These are phyloP conservation scores for Triops longicaudatus DNA, from an alignment of 1,140 invertebrate species.

Conservation along the genomic window DNA sequence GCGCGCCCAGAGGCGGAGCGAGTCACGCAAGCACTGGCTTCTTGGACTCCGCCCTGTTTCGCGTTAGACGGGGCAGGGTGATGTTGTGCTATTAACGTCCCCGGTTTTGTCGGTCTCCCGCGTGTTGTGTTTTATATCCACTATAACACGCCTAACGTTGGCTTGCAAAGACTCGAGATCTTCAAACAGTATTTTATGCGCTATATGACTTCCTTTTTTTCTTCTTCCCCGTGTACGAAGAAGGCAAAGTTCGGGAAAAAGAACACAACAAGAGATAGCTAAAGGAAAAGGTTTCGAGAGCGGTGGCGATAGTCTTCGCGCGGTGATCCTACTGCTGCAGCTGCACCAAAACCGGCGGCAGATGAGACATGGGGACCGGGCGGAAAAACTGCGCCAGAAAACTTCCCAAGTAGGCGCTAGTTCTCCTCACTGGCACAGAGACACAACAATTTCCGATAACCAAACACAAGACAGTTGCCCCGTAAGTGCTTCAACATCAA, in stretches of 20 bases:
- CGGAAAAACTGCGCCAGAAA: neutral
- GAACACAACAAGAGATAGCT: neutral
- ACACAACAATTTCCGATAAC: neutral
- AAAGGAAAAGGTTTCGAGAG: neutral
- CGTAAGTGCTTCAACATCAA: neutral
- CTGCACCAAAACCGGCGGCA: neutral
- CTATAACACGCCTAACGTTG: neutral
- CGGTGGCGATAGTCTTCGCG: neutral
- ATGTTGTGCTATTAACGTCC: conserved; percentile 3
- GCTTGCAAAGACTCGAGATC: neutral
- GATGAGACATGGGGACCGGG: neutral
- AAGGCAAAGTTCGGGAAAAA: neutral
- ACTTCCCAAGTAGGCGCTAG: neutral
- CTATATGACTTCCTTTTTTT: neutral
- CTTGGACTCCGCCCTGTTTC: neutral
- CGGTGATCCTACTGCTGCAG: neutral
- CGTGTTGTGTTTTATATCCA: conserved; percentile 15
- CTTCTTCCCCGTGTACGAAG: neutral
- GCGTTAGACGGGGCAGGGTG: neutral
- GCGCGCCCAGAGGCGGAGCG: conserved; percentile 2
- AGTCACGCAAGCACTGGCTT: neutral
- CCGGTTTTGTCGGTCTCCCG: neutral
- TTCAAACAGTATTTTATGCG: neutral
- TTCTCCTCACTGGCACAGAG: neutral
- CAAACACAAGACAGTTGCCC: neutral